phyloP scores from a whole-genome alignment of 2,888 invertebrate genomes.

The Strigamia maritima region DNA sequence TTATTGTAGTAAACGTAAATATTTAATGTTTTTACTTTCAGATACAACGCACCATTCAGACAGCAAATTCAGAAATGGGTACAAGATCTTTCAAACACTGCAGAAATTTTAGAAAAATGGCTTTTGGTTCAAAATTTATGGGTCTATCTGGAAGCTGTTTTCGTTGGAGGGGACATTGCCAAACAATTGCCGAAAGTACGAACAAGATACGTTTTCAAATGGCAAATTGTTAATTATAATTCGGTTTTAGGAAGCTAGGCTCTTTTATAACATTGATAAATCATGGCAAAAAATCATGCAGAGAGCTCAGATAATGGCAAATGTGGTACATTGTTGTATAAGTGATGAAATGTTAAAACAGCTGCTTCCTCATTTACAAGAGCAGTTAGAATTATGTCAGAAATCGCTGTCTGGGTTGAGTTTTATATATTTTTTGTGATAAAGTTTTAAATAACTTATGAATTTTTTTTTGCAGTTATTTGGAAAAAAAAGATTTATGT shows the following conservation, averaged over 20 bases:
- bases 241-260: constrained; percentile 46
- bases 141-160: constrained; percentile 96
- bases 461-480: constrained; percentile 57
- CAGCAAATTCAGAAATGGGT: constrained; percentile 97
- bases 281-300: constrained; percentile 99
- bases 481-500: constrained; percentile 91
- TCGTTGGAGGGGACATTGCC: constrained; percentile 98
- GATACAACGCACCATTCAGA: constrained; percentile 93
- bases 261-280: constrained; percentile 93
- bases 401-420: constrained; percentile 82
- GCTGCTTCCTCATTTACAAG: constrained; percentile 87
- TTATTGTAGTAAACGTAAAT: not conserved
- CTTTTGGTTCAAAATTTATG: constrained; percentile 95
- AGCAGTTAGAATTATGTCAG: constrained; percentile 93
- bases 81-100: constrained; percentile 87
- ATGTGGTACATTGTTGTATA: constrained; percentile 92
- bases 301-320: constrained; percentile 91
- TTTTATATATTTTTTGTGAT: not conserved
- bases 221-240: too few species aligned
- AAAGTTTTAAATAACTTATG: not conserved
- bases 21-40: constrained; percentile 43
- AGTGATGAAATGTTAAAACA: constrained; percentile 91
- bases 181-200: constrained; percentile 78
- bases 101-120: constrained; percentile 95
- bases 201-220: too few species aligned